Evolutionary conservation across 2,888 invertebrate species (phyloP), one percentile per base, ranked within the genome.

Genomic region (Leuctra nigra): DNA sequence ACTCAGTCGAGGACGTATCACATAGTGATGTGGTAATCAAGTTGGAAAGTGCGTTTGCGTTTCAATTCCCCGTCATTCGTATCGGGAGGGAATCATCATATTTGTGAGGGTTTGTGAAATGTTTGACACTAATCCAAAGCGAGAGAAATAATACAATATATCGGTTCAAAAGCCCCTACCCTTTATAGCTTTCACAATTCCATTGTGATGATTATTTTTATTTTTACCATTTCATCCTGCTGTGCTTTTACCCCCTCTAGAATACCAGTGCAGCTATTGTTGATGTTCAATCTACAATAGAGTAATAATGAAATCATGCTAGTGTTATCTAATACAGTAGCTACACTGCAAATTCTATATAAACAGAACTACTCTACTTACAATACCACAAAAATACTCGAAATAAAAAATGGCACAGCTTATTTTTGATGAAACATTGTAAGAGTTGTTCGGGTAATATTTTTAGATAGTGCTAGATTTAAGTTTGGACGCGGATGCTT

Each of bases 101-200:
- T 47, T 47, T 47, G 52, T 23, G 52, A 16, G 39, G 33, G 20
- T 29, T 55, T 24, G 35, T 35, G 24, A 50, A 36, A 39, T 29
- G 53, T 59, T 53, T 56, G 59, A 59, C 56, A 44, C 53, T 59
- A 55, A 59, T 59, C 53, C 59, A 59, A 59, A 56, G 38, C 55
- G 56, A 59, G 47, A 53, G 59, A 48, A 59, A 59, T 58, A 58
- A 58, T 48, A 47, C 58, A 56, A 53, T 38, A 56, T 56, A 50
- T 29, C 53, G 53, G 39, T 53, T 47, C 14, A 13, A 25, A 41
- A 53, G 44, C 46, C 53, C 56, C 44, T 53, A 44, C 56, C 53
- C 46, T 53, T 46, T 36, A 35, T 25, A 56, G 53, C 53, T 53
- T 53, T 46, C 25, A 35, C 36, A 56, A 33, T 35, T 39, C 52